These are phyloP conservation scores for Caenorhabditis auriculariae DNA, from an alignment of 2,888 invertebrate species.

Conservation along the genomic window DNA sequence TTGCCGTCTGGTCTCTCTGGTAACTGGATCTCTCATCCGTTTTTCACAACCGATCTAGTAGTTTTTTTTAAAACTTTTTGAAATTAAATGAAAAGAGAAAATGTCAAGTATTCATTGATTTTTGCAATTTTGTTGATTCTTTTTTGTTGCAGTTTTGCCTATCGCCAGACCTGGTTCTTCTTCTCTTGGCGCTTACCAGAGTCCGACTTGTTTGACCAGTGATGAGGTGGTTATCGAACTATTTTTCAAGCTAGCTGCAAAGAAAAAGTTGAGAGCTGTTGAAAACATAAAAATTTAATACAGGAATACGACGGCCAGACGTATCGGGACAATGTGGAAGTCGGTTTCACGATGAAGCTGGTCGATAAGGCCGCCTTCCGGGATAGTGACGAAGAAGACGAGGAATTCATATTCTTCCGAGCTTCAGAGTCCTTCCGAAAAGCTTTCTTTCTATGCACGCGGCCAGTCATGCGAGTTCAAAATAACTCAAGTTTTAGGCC, in stretches of 20 bases:
- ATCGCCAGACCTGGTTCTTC: slow-evolving; percentile 32
- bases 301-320: slow-evolving; percentile 34
- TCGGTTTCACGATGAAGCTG: slow-evolving; percentile 55
- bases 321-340: slow-evolving; percentile 38
- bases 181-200: slow-evolving; percentile 42
- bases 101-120: no score
- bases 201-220: slow-evolving; percentile 39
- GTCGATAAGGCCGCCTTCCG: slow-evolving; percentile 51
- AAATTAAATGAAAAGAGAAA: no score
- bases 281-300: slow-evolving; percentile 2
- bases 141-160: slow-evolving; percentile 15
- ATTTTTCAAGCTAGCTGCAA: neutral
- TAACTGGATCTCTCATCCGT: no score
- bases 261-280: slow-evolving; percentile 7
- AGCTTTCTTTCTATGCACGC: no score
- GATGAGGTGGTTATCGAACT: slow-evolving; percentile 22
- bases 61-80: no score
- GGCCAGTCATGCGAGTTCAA: no score
- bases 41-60: slow-evolving; percentile 1
- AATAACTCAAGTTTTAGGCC: no score
- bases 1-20: no score
- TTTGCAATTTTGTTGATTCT: no score
- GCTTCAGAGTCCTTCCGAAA: no score
- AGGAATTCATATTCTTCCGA: no score
- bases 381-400: slow-evolving; percentile 45